A percentile compares a stretch with the other conserved stretches of the same genome.
These are phyloP conservation scores for Sorex maritimensis DNA, from an alignment of 2,797 vertebrate species.

Conservation along the genomic window DNA sequence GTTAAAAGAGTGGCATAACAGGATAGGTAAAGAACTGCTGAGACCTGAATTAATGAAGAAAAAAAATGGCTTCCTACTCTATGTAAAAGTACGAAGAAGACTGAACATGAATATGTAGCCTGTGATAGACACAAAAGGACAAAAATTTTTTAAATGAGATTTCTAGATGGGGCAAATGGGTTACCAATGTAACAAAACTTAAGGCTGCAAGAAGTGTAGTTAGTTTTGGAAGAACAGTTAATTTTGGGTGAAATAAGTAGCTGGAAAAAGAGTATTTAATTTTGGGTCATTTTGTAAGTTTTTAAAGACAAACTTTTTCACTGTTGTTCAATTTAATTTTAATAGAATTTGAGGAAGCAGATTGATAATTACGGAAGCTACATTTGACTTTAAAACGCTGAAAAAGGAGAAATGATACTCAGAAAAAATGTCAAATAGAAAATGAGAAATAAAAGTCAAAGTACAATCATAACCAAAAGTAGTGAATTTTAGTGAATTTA, in stretches of 20 bases:
- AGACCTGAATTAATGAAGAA: not conserved
- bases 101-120: not conserved
- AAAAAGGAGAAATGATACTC: constrained; percentile 58
- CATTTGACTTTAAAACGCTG: constrained; percentile 43
- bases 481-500: not conserved
- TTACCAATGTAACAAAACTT: not conserved
- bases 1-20: not conserved
- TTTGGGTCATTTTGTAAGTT: not conserved
- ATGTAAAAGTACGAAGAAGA: constrained; percentile 36
- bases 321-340: constrained; percentile 53
- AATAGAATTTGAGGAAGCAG: constrained; percentile 64
- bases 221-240: no score
- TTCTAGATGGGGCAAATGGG: not conserved
- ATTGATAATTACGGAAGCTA: constrained; percentile 43
- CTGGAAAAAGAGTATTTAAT: no score
- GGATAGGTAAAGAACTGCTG: not conserved
- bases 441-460: constrained; percentile 66
- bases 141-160: not conserved
- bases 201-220: not conserved
- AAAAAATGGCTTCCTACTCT: not conserved
- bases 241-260: not conserved
- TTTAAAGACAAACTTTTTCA: not conserved
- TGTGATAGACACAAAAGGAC: not conserved
- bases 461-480: not conserved
- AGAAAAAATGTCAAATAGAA: constrained; percentile 50